Base-by-base conservation (phyloP, 2,888 invertebrate species). In the Drosophila ochracea region DNA sequence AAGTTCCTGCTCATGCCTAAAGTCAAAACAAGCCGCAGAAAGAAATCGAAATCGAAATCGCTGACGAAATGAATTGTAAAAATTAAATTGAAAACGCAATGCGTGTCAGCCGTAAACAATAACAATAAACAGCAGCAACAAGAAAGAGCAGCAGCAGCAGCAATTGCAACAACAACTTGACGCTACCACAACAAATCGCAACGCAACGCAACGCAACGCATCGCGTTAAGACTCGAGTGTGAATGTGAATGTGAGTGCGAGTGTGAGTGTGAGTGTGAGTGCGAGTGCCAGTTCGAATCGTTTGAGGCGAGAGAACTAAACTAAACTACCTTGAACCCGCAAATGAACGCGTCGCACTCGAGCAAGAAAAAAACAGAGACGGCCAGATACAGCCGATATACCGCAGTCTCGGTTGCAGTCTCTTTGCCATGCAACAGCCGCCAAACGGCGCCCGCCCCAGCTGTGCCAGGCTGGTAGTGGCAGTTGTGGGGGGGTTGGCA, bases 241-340 rank as follows among this genome's bases (percentile, higher is more conserved):
- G 33, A 30, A 3, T 35, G 6, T 25, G 33, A 35, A 3, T 35
- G 6, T 25, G 33, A 35, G 0, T 21, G 16, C 2, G 43, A 11
- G 11, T 43, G 33, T 11, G 13, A 30, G 50, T 39, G 52, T 9
- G 58, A 30, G 41, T 47, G 49, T n/a, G 28, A 33, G 60, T 67
- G 10, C 30, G 62, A 43, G 60, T 61, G 31, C 39, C 63, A 62
- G 68, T 66, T 59, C 61, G 68, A 69, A 50, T 68, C 68, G 65
- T 66, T 55, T 61, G 68, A 62, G 68, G 65, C 75, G 76, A 76
- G 70, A 82, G 78, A 82, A 76, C 75, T 74, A 83, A 84, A 83
- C 90, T 90, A 84, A 85, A 83, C 90, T 90, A 85, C 90, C 90
- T 88, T 85, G 84, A 88, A 84, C 82, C 80, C 89, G 75, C 54